Evolutionary conservation across 2,113 vertebrate species (phyloP), one percentile per base, ranked within the genome.

Genomic region (Capreolus pygargus): DNA sequence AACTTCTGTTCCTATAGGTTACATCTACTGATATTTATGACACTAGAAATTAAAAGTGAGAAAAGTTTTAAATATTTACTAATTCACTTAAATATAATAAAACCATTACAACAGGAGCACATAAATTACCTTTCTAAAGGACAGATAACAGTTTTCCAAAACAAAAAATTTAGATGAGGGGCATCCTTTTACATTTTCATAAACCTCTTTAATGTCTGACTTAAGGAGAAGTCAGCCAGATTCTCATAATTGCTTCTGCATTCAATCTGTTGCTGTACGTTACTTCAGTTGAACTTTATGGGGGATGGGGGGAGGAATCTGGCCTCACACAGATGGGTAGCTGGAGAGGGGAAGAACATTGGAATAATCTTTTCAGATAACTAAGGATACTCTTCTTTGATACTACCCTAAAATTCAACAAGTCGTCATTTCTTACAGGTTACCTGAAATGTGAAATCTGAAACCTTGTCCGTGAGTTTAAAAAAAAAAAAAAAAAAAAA

Each of bases 51-150:
- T 50, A 55, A 81, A 86, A 93, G 25, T 61, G 4, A 81, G 58
- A 39, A 52, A 90, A 83, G 16, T 36, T 47, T 28, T 94, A 89
- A 96, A 74, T 54, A 85, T 47, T 67, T 60, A 85, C 47, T 81
- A 93, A 64, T 39, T 89, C 50, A 86, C 43, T 93, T 86, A 96
- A 54, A 90, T 54, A 57, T 13, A 95, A 94, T 43, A 61, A 92
- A 92, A 83, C 52, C 47, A 86, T 55, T 83, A 60, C 17, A 83
- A 70, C 14, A 83, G 6, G 7, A n/a, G 45, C 89, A 94, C 36
- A 45, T 27, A 84, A 57, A 25, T n/a, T 95, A 17, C 10, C 55
- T 74, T 86, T 85, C 81, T 55, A 86, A 90, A 47, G 50, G n/a
- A 88, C 76, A 92, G 60, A 61, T n/a, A 54, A 39, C 25, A 85